These are phyloP conservation scores for Glaucomys volans DNA, from an alignment of 2,113 vertebrate genomes.

Conservation along the genomic window DNA sequence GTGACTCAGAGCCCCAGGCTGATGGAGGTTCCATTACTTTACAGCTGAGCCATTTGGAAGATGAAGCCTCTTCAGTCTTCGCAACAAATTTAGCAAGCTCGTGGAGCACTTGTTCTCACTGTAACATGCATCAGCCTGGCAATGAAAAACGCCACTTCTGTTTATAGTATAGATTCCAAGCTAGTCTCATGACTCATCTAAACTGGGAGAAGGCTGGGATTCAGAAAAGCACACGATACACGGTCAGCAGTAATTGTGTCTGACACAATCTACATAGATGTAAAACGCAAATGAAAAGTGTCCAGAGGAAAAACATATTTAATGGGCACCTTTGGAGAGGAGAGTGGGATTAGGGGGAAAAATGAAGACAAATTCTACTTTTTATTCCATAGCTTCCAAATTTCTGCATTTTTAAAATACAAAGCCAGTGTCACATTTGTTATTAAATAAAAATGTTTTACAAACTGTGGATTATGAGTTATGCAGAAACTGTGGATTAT, in stretches of 20 bases:
- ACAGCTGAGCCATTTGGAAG: not conserved
- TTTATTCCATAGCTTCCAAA: not conserved
- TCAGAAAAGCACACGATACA: not conserved
- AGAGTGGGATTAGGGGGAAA: not conserved
- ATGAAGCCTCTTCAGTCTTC: not conserved
- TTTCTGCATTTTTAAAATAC: constrained; percentile 24
- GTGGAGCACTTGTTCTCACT: not conserved
- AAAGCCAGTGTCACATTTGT: not conserved
- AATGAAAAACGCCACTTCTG: not conserved
- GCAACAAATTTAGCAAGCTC: not conserved
- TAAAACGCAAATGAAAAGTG: not conserved
- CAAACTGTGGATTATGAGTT: not conserved
- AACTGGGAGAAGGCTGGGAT: not conserved
- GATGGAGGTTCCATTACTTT: not conserved
- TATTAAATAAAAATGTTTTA: not conserved
- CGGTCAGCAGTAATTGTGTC: not conserved
- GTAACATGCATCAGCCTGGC: not conserved
- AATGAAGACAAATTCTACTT: not conserved
- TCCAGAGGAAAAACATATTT: not conserved
- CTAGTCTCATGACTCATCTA: not conserved
- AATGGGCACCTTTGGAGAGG: not conserved
- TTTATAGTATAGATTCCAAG: not conserved
- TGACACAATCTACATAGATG: not conserved
- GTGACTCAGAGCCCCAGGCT: not conserved
- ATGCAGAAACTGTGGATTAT: not conserved